Percentiles rank a stretch among this genome's conserved stretches.
Evolutionary conservation across 64 coral and sea anemone species (phyloP).

Genomic region (Exaiptasia diaphana): DNA sequence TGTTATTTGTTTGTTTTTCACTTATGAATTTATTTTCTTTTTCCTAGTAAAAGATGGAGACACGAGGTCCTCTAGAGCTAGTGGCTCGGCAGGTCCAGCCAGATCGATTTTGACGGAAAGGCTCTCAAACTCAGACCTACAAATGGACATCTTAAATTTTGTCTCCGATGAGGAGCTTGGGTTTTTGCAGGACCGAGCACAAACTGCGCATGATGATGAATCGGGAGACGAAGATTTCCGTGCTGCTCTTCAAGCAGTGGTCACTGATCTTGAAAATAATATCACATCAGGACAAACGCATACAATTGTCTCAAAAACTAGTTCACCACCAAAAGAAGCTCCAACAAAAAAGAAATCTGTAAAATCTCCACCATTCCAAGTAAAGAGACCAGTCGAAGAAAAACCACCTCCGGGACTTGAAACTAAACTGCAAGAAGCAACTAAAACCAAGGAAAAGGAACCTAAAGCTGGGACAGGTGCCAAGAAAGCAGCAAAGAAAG

Average conservation of each 20-base stretch:
- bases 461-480: neutral
- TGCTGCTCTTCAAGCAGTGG: constrained; percentile 69
- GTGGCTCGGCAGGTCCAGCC: constrained; percentile 37
- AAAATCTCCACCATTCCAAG: constrained; percentile 69
- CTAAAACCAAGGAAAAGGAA: constrained; percentile 42
- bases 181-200: constrained; percentile 3
- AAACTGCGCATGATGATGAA: constrained; percentile 46
- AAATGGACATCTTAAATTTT: constrained; percentile 74
- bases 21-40: neutral
- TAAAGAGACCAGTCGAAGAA: constrained; percentile 40
- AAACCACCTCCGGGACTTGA: constrained; percentile 64
- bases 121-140: constrained; percentile 69
- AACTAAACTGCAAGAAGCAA: constrained; percentile 8
- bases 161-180: constrained; percentile 40
- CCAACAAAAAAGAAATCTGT: constrained; percentile 32
- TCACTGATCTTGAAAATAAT: constrained; percentile 64
- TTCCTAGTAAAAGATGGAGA: constrained; percentile 59
- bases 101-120: constrained; percentile 65
- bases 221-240: constrained; percentile 73
- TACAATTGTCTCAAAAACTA: constrained; percentile 17
- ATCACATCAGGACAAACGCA: neutral
- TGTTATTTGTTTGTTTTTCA: neutral
- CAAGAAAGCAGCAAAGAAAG: neutral
- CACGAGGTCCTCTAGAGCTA: constrained; percentile 4
- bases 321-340: constrained; percentile 43